Evolutionary conservation across 2,113 vertebrate genomes (phyloP).

Genomic region (Sylvilagus bachmani): DNA sequence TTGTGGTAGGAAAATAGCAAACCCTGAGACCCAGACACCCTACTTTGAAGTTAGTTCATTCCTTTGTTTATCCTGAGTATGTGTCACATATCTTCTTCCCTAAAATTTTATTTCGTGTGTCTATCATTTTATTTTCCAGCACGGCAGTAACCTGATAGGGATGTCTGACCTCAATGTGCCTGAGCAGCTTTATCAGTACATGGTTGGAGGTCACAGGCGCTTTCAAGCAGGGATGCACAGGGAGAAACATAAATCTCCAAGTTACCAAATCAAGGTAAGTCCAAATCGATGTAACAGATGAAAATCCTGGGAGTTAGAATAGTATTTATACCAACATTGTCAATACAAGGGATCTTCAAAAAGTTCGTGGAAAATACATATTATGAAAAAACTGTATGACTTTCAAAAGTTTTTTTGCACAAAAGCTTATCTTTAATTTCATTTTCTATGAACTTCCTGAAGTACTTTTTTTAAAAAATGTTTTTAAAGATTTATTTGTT

Average conservation of each 20-base stretch:
- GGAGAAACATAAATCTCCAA: conserved; percentile 98
- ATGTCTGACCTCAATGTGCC: conserved; percentile 99
- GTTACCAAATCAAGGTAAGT: conserved; percentile 97
- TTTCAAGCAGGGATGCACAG: conserved; percentile 94
- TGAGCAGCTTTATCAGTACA: conserved; percentile 99
- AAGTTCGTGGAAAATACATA: too few species aligned
- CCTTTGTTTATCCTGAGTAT: background rate
- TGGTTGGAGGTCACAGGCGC: conserved; percentile 98
- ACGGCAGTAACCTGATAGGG: conserved; percentile 98
- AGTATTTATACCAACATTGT: background rate
- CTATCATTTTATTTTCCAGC: conserved; percentile 86
- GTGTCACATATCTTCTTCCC: background rate
- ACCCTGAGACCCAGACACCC: background rate
- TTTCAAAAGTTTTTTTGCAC: too few species aligned
- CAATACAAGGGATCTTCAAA: too few species aligned
- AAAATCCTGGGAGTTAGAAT: background rate
- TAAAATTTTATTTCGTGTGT: conserved; percentile 19
- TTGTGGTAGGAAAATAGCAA: conserved; percentile 28
- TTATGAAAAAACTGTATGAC: too few species aligned
- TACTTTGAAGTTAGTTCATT: conserved; percentile 36
- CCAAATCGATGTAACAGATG: background rate
- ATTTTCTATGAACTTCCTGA: too few species aligned
- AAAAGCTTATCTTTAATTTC: too few species aligned
- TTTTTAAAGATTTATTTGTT: too few species aligned
- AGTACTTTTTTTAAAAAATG: too few species aligned